Evolutionary conservation across 2,888 invertebrate species (phyloP).

Genomic region (Antitype chi): DNA sequence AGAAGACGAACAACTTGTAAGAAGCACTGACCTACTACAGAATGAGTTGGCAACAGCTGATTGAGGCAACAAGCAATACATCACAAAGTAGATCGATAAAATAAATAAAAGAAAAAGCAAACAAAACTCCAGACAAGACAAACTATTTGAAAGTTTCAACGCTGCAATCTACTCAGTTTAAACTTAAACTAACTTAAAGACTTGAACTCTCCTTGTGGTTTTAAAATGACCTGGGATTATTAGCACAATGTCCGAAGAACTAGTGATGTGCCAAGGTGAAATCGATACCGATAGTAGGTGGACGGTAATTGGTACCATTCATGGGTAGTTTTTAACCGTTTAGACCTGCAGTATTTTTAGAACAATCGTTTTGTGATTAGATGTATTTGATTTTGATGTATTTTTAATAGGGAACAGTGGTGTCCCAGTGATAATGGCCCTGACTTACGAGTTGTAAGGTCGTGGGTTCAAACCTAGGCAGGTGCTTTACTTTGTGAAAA

Average conservation of each 20-base stretch:
- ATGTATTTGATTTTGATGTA: not conserved
- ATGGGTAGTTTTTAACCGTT: conserved; percentile 22
- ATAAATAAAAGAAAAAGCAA: conserved; percentile 16
- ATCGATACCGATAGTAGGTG: conserved; percentile 62
- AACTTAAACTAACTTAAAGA: conserved; percentile 24
- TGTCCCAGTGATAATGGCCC: too few species aligned
- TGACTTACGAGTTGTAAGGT: too few species aligned
- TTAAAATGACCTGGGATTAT: conserved; percentile 30
- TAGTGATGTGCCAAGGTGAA: conserved; percentile 46
- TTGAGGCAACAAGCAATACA: conserved; percentile 16
- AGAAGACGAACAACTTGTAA: not conserved
- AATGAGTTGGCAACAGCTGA: conserved; percentile 14
- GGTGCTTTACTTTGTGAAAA: too few species aligned
- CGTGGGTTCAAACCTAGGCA: too few species aligned
- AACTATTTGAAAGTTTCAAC: conserved; percentile 32
- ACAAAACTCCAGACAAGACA: not conserved
- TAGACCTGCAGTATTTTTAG: not conserved
- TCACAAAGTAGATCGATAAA: not conserved
- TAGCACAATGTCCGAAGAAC: conserved; percentile 17
- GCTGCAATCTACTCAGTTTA: conserved; percentile 11
- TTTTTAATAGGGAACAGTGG: not conserved
- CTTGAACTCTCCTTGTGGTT: conserved; percentile 11
- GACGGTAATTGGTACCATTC: conserved; percentile 25
- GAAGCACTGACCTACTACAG: not conserved
- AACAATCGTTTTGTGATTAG: conserved; percentile 1